These are phyloP conservation scores for Agonopterix heracliana DNA, from an alignment of 2,888 invertebrate genomes.

Conservation along the genomic window DNA sequence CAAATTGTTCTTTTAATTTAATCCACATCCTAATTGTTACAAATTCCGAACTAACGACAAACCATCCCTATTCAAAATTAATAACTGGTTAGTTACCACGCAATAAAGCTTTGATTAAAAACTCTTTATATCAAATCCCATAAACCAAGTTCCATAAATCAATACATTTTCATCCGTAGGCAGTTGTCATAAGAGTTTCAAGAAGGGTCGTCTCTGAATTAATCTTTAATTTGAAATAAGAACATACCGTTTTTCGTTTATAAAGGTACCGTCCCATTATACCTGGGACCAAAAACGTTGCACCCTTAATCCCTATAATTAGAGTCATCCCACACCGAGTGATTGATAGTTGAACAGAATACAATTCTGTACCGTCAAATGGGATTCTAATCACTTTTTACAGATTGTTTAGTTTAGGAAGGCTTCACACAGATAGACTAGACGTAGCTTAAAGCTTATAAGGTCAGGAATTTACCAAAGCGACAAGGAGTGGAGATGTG, in stretches of 20 bases:
- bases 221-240: conserved; percentile 21
- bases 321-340: conserved; percentile 60
- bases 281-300: conserved; percentile 43
- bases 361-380: conserved; percentile 45
- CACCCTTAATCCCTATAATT: conserved; percentile 71
- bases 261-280: conserved; percentile 46
- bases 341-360: conserved; percentile 60
- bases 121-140: conserved; percentile 34
- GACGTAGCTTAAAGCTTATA: too few species aligned
- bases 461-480: too few species aligned
- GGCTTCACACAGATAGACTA: neutral
- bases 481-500: too few species aligned
- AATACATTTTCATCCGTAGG: too few species aligned
- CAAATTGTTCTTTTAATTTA: too few species aligned
- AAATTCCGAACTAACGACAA: neutral
- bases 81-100: conserved; percentile 1
- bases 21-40: too few species aligned
- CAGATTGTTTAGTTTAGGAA: conserved; percentile 12
- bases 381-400: conserved; percentile 64
- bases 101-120: conserved; percentile 36
- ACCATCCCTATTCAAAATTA: neutral
- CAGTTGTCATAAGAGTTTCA: too few species aligned
- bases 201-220: neutral
- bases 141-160: too few species aligned
- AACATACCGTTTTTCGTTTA: conserved; percentile 35